Evolutionary conservation across 2,113 vertebrate genomes (phyloP).

Genomic region (Ibidorhyncha struthersii): DNA sequence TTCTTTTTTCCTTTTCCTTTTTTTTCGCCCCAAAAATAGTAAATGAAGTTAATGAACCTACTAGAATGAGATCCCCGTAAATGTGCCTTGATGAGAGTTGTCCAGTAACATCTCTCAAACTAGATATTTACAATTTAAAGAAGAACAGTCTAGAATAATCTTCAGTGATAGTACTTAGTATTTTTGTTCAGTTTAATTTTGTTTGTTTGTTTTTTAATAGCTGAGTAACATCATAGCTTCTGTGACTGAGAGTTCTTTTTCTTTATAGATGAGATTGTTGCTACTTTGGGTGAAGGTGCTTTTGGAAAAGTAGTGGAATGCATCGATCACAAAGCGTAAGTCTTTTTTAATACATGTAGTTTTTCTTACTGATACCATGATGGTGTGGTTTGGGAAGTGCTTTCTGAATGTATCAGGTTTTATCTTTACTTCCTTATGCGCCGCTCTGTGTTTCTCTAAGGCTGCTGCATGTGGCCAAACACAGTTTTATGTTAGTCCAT

Average conservation of each 20-base stretch:
- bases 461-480: neutral
- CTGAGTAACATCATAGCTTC: slow-evolving; percentile 11
- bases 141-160: slow-evolving; percentile 57
- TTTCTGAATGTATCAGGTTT: neutral
- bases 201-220: neutral
- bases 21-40: slow-evolving; percentile 4
- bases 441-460: neutral
- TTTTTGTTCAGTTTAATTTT: neutral
- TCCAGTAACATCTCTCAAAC: slow-evolving; percentile 20
- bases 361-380: neutral
- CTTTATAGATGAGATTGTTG: slow-evolving; percentile 91
- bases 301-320: slow-evolving; percentile 94
- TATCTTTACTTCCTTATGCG: neutral
- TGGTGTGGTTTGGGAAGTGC: neutral
- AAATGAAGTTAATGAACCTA: slow-evolving; percentile 64
- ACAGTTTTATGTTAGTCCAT: too few species aligned
- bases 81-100: slow-evolving; percentile 59
- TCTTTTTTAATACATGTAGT: neutral
- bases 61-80: slow-evolving; percentile 46
- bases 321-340: slow-evolving; percentile 80
- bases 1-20: neutral
- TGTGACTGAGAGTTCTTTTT: slow-evolving; percentile 67
- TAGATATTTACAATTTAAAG: slow-evolving; percentile 25
- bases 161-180: slow-evolving; percentile 42
- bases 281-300: slow-evolving; percentile 89